phyloP scores from a whole-genome alignment of 2,113 vertebrate genomes.

The Psittacara wagleri region DNA sequence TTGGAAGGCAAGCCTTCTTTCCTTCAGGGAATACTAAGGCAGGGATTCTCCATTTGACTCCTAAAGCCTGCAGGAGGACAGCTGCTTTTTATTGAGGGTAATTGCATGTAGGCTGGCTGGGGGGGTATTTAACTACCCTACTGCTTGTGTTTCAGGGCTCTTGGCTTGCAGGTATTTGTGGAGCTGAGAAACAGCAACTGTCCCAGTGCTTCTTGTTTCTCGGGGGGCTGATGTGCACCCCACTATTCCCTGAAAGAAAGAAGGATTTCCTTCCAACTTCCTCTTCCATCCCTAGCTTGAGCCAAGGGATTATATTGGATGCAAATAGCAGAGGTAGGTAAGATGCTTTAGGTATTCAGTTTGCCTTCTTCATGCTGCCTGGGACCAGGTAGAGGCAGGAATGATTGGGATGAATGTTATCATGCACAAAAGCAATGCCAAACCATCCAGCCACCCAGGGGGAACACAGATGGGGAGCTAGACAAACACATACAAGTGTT shows the following conservation, averaged over 20 bases:
- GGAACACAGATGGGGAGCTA: not conserved
- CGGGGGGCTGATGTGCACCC: not conserved
- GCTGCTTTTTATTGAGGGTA: not conserved
- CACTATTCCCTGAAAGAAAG: not conserved
- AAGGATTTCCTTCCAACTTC: not conserved
- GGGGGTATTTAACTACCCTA: not conserved
- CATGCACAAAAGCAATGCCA: not conserved
- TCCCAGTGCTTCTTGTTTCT: not conserved
- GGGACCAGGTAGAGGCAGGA: not conserved
- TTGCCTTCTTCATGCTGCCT: not conserved
- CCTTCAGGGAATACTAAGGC: not conserved
- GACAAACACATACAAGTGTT: not conserved
- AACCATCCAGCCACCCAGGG: not conserved
- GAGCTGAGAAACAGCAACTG: not conserved
- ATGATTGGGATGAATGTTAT: accelerated
- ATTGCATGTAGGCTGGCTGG: not conserved
- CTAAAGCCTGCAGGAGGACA: not conserved
- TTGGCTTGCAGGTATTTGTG: not conserved
- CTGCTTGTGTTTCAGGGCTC: not conserved
- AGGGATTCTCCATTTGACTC: not conserved
- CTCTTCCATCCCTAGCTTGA: not conserved
- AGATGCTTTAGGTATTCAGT: accelerated
- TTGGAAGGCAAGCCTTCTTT: not conserved
- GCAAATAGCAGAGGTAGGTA: not conserved
- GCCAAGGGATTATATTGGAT: accelerated